Evolutionary conservation across 2,888 invertebrate genomes (phyloP).

Genomic region (Lasioglossum pauxillum): DNA sequence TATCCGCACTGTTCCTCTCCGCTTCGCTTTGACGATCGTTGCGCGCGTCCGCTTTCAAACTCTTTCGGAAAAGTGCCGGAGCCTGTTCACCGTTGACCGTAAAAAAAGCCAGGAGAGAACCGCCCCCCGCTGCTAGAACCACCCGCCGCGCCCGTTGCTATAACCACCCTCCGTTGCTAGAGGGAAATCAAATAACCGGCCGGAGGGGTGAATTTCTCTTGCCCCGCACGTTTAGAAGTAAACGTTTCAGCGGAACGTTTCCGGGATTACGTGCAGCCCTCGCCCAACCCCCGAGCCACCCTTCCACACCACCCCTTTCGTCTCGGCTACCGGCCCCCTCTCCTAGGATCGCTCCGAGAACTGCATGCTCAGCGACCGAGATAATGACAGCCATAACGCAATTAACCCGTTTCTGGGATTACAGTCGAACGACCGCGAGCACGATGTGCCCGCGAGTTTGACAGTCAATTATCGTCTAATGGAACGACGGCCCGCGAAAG

Average conservation of each 20-base stretch:
- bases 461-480: slow-evolving; percentile 60
- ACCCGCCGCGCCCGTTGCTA: not conserved
- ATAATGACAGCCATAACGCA: slow-evolving; percentile 66
- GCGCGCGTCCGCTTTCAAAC: not conserved
- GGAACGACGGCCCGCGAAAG: slow-evolving; percentile 31
- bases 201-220: slow-evolving; percentile 35
- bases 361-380: slow-evolving; percentile 62
- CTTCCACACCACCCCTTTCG: not conserved
- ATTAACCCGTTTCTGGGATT: slow-evolving; percentile 63
- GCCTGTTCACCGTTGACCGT: slow-evolving; percentile 7
- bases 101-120: not conserved
- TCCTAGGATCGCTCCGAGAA: slow-evolving; percentile 43
- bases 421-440: slow-evolving; percentile 53
- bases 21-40: not conserved
- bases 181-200: slow-evolving; percentile 51
- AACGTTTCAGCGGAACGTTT: slow-evolving; percentile 47
- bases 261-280: slow-evolving; percentile 50
- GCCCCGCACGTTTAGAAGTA: slow-evolving; percentile 53
- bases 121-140: not conserved
- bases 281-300: slow-evolving; percentile 13
- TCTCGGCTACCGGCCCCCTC: not conserved
- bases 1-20: not conserved
- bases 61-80: slow-evolving; percentile 10
- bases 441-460: slow-evolving; percentile 44
- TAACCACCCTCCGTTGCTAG: not conserved